Evolutionary conservation across 1,140 invertebrate species (phyloP).

Genomic region (Pissodes strobi): DNA sequence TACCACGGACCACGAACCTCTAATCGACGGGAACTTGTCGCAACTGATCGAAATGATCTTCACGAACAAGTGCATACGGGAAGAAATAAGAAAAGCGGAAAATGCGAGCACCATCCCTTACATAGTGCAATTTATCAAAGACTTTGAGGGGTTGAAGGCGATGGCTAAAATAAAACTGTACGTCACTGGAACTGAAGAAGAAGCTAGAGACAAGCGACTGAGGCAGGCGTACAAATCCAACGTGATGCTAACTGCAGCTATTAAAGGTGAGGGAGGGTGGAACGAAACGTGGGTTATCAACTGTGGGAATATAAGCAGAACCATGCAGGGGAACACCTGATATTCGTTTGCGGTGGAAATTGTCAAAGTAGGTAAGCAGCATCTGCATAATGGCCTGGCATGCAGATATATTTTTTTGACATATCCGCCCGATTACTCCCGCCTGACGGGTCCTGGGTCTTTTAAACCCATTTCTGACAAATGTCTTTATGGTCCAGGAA

Average conservation of each 20-base stretch:
- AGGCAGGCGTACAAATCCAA: slow-evolving; percentile 45
- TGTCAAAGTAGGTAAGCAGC: too few species aligned
- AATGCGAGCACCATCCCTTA: slow-evolving; percentile 9
- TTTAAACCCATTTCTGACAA: too few species aligned
- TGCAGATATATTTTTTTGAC: too few species aligned
- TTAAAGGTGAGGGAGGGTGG: slow-evolving; percentile 40
- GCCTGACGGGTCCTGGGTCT: too few species aligned
- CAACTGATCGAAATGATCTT: slow-evolving; percentile 36
- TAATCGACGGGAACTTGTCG: slow-evolving; percentile 14
- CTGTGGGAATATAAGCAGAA: neutral
- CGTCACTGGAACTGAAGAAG: slow-evolving; percentile 44
- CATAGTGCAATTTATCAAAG: slow-evolving; percentile 33
- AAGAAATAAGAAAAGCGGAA: slow-evolving; percentile 9
- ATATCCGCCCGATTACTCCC: too few species aligned
- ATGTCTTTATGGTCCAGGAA: too few species aligned
- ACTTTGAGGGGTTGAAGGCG: slow-evolving; percentile 35
- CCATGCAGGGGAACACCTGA: too few species aligned
- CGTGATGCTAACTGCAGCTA: slow-evolving; percentile 34
- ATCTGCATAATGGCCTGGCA: too few species aligned
- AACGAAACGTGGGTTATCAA: neutral
- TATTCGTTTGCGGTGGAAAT: too few species aligned
- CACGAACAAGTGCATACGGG: slow-evolving; percentile 29
- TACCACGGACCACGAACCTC: neutral
- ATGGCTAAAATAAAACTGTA: slow-evolving; percentile 39
- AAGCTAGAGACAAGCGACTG: slow-evolving; percentile 40